Evolutionary conservation across 2,888 invertebrate genomes (phyloP).

Genomic region (Cordilura impudica): DNA sequence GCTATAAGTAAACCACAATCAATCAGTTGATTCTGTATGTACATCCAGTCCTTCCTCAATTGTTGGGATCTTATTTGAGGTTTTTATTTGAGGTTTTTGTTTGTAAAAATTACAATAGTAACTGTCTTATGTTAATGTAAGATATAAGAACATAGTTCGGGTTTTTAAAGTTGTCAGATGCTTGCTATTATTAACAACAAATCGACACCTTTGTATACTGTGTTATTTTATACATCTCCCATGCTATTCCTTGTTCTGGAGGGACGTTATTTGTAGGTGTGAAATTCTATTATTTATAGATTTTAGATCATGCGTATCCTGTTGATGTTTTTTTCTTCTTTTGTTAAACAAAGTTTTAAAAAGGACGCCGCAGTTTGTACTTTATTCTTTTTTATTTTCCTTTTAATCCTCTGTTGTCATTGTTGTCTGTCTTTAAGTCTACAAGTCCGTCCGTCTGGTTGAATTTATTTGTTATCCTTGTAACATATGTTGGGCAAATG

Average conservation of each 20-base stretch:
- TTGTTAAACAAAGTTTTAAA: conserved; percentile 24
- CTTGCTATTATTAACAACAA: conserved; percentile 7
- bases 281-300: conserved; percentile 69
- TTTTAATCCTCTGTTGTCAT: conserved; percentile 15
- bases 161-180: conserved; percentile 11
- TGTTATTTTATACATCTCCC: not conserved
- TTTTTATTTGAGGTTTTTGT: conserved; percentile 28
- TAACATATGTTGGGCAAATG: conserved; percentile 61
- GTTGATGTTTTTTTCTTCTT: conserved; percentile 66
- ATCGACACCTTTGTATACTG: conserved; percentile 56
- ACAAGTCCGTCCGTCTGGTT: not conserved
- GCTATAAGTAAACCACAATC: conserved; percentile 55
- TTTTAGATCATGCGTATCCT: conserved; percentile 73
- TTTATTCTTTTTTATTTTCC: conserved; percentile 7
- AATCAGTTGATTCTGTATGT: conserved; percentile 47
- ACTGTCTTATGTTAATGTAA: conserved; percentile 19
- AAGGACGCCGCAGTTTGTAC: conserved; percentile 36
- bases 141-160: not conserved
- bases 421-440: not conserved
- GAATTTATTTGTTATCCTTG: conserved; percentile 38
- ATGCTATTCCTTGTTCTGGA: conserved; percentile 13
- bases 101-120: not conserved
- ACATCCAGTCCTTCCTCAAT: conserved; percentile 29
- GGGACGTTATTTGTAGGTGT: conserved; percentile 70
- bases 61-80: conserved; percentile 36